Base-by-base conservation (phyloP, 2,797 vertebrate species). In the Sebastes itinus region DNA sequence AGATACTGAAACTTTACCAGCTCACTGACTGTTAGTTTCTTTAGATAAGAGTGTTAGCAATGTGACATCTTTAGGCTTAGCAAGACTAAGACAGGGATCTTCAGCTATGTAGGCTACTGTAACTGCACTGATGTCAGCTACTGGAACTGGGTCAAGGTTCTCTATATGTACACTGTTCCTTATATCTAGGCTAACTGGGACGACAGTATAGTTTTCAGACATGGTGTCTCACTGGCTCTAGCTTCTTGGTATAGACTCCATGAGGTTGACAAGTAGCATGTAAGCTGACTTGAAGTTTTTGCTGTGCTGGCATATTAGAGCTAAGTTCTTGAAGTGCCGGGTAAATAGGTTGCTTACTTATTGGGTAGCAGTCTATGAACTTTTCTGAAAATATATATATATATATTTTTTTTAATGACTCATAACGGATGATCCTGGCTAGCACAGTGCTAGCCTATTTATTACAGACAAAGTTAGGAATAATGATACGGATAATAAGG, bases 111-210 rank as follows among this genome's bases (percentile, higher is more conserved):
- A 42, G 78, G 58, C 65, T 56, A 38, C 35, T 38, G 35, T 38
- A 76, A 75, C 84, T 54, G 63, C 49, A 60, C 38, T 7, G 30
- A 56, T 27, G 55, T 60, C 54, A 78, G 75, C 79, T 55, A 1
- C 74, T 75, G 71, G 75, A 91, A 77, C 22, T 75, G 60, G 83
- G 65, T 82, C 69, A 87, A 77, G 71, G 70, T 84, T 81, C 23
- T 80, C 72, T 72, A 22, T 72, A 35, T 54, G 68, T 16, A n/a
- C 32, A 42, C 64, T 9, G 4, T 77, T 88, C 18, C 69, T 35
- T 55, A 8, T 56, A 77, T 84, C 18, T 6, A 65, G 6, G 52
- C 42, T 30, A 66, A 77, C 20, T 22, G 32, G 18, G 46, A 14
- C 9, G 27, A 13, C 22, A 28, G 6, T 63, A 6, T 74, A 52